Base-by-base conservation (phyloP, 1,140 invertebrate genomes). In the Drosophila ercepeae region DNA sequence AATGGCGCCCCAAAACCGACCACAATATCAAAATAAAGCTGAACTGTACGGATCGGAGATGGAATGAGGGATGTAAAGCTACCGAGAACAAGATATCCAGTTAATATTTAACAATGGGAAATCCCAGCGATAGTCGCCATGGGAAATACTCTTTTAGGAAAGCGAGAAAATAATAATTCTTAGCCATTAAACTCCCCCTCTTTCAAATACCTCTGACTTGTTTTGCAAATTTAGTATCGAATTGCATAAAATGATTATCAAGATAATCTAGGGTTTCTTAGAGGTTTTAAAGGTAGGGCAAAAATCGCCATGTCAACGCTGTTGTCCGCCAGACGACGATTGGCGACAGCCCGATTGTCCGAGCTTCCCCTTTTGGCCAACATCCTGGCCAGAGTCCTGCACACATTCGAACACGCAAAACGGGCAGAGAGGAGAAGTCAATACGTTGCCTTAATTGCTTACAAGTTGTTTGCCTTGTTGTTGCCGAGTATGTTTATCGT, bases 391-490 rank as follows among this genome's bases (percentile, higher is more conserved):
- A 51, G 32, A 14, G 16, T 34, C 32, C 48, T 57, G 51, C 25
- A 61, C 13, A 42, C 45, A 58, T 46, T 50, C 41, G 50, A 52
- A 70, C 44, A 58, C 64, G 67, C 69, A 54, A 58, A 52, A 32
- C 34, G 60, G 49, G 11, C 52, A 19, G 21, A 23, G 50, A 52
- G 48, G 27, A 58, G 52, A 75, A 75, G 81, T 79, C 81, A 81
- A 86, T 86, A 74, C 77, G 82, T 68, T 77, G 77, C 44, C 82
- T 88, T 88, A 86, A 86, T 86, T 86, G 81, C 77, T 81, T 88
- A 88, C 81, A 88, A 82, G 68, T 82, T 86, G 81, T 74, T 77
- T 60, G 72, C 72, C 73, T 45, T 61, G 50, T 67, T 76, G 77
- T 73, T 54, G 63, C 49, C 63, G 41, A 54, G 68, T 60, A 67